Percentiles rank a stretch among this genome's conserved stretches.
These are phyloP conservation scores for Rallus crepitans DNA, from an alignment of 2,797 vertebrate genomes.

Conservation along the genomic window DNA sequence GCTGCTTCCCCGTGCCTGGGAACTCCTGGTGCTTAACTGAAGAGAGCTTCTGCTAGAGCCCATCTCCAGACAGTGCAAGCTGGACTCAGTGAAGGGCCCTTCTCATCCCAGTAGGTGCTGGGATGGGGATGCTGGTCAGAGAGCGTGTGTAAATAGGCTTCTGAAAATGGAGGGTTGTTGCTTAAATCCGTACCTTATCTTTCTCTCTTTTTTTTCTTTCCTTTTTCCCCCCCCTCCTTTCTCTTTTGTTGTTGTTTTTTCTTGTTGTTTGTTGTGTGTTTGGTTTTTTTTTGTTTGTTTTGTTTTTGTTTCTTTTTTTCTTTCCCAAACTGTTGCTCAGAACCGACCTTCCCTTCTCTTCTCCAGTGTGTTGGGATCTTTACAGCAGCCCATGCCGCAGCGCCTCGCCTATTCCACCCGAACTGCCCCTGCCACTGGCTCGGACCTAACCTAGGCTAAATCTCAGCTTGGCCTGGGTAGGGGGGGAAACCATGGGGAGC, in stretches of 20 bases:
- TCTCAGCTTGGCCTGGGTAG: slow-evolving; percentile 60
- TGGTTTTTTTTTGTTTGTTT: neutral
- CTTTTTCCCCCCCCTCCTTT: neutral
- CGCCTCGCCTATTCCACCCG: slow-evolving; percentile 52
- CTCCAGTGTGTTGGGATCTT: slow-evolving; percentile 63
- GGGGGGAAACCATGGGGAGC: slow-evolving; percentile 91
- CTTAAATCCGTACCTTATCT: slow-evolving; percentile 67
- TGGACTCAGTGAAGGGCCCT: neutral
- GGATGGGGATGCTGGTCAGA: neutral
- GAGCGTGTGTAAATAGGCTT: slow-evolving; percentile 2
- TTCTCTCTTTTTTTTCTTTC: slow-evolving; percentile 68
- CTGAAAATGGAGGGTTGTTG: slow-evolving; percentile 1
- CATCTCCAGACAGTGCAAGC: neutral
- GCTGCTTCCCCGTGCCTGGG: neutral
- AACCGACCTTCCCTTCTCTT: slow-evolving; percentile 67
- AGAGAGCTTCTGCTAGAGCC: neutral
- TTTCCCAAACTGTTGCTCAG: slow-evolving; percentile 50
- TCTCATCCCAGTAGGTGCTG: neutral
- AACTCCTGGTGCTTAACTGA: neutral
- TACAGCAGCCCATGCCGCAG: slow-evolving; percentile 66
- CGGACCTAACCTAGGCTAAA: slow-evolving; percentile 78
- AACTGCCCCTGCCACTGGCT: slow-evolving; percentile 48
- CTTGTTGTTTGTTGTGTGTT: neutral
- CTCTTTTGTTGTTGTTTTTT: neutral
- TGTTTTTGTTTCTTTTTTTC: neutral